Conservation (phyloP, 2,797 vertebrate species). For the Lycodopsis pacificus region DNA sequence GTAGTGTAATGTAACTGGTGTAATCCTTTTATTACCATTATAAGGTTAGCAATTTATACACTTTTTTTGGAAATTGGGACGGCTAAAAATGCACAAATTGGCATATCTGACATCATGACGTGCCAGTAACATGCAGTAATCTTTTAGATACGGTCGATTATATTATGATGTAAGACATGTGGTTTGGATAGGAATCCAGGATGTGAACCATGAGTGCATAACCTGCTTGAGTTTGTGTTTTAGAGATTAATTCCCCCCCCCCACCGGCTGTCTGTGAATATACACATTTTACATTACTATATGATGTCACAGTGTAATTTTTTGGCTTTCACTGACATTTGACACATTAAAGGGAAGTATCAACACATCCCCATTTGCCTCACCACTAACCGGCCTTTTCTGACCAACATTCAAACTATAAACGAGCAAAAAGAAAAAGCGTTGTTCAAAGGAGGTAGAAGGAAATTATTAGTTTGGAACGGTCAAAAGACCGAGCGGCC, state of each 20-base stretch:
- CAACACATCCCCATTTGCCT: constrained; percentile 11
- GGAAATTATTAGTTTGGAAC: constrained; percentile 67
- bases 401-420: constrained; percentile 25
- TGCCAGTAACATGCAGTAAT: constrained; percentile 11
- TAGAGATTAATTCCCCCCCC: constrained; percentile 2
- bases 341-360: constrained; percentile 36
- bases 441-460: constrained; percentile 53
- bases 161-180: constrained; percentile 20
- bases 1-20: constrained; percentile 11
- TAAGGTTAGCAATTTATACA: constrained; percentile 18
- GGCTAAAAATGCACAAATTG: constrained; percentile 27
- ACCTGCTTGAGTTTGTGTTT: constrained; percentile 21
- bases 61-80: not conserved
- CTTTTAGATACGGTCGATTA: constrained; percentile 21
- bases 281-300: constrained; percentile 5
- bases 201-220: constrained; percentile 21
- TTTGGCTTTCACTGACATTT: constrained; percentile 24
- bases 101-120: constrained; percentile 40
- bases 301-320: constrained; percentile 22
- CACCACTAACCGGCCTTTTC: constrained; percentile 14
- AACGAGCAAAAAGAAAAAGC: constrained; percentile 27
- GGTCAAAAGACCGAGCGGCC: constrained; percentile 59
- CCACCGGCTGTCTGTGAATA: constrained; percentile 4
- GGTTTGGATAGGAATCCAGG: constrained; percentile 34
- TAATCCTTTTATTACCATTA: constrained; percentile 19